Evolutionary conservation across 2,113 vertebrate genomes (phyloP).

Genomic region (Mustelus asterias): DNA sequence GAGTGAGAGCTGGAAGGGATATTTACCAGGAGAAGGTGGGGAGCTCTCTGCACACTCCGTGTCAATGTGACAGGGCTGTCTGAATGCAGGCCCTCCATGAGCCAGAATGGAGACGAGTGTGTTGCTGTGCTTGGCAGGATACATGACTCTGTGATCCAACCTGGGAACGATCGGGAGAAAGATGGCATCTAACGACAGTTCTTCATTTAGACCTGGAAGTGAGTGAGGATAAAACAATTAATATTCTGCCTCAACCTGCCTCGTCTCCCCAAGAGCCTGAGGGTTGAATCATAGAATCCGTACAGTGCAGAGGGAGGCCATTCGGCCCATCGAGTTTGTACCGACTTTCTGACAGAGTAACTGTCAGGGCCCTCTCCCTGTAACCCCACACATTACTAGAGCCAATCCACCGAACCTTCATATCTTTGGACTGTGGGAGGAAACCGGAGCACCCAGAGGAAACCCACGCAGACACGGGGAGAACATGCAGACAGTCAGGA

Average conservation of each 20-base stretch:
- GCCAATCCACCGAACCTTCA: too few relatives aligned
- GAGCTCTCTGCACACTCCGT: neutral
- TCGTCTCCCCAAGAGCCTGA: neutral
- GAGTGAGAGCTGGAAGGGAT: slow-evolving; percentile 30
- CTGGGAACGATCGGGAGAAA: slow-evolving; percentile 51
- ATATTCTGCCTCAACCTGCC: neutral
- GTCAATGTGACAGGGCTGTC: too few relatives aligned
- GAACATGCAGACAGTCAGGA: too few relatives aligned
- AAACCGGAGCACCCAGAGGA: too few relatives aligned
- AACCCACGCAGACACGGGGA: too few relatives aligned
- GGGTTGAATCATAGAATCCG: too few relatives aligned
- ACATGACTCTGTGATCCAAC: slow-evolving; percentile 39
- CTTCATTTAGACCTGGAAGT: slow-evolving; percentile 53
- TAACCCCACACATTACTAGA: too few relatives aligned
- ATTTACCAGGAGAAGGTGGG: neutral
- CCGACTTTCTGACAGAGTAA: too few relatives aligned
- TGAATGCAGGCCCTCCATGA: slow-evolving; percentile 56
- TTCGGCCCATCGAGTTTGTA: too few relatives aligned
- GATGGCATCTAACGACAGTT: slow-evolving; percentile 45
- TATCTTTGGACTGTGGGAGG: too few relatives aligned
- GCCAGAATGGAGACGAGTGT: slow-evolving; percentile 56
- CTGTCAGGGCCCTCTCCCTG: too few relatives aligned
- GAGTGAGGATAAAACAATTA: neutral
- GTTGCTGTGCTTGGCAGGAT: slow-evolving; percentile 49
- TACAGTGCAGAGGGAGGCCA: too few relatives aligned